phyloP scores from a whole-genome alignment of 2,113 vertebrate genomes.

The Lasiurus cinereus region DNA sequence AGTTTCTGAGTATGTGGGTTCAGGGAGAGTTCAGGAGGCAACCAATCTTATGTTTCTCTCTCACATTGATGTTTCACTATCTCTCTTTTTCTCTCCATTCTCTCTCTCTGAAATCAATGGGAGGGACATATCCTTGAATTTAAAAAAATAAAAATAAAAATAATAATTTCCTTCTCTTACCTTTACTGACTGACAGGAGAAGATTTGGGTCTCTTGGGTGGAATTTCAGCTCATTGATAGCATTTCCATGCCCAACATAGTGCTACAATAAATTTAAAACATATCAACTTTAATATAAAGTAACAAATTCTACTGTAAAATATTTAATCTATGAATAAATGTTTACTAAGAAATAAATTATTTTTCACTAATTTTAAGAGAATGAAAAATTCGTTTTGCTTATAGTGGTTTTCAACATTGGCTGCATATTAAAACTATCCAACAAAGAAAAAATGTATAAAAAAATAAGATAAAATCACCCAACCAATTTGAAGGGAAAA shows the following conservation, averaged over 20 bases:
- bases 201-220: slow-evolving; percentile 99
- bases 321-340: background rate
- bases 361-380: slow-evolving; percentile 40
- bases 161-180: slow-evolving; percentile 86
- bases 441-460: background rate
- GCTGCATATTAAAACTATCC: background rate
- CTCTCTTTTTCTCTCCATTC: background rate
- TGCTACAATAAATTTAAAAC: slow-evolving; percentile 91
- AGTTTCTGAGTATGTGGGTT: background rate
- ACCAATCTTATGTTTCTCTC: background rate
- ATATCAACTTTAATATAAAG: slow-evolving; percentile 72
- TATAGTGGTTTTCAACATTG: slow-evolving; percentile 3
- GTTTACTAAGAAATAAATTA: background rate
- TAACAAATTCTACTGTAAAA: background rate
- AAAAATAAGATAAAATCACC: background rate
- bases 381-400: slow-evolving; percentile 33
- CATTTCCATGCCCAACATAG: slow-evolving; percentile 98
- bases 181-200: slow-evolving; percentile 99
- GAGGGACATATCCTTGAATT: background rate
- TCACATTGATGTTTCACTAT: background rate
- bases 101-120: background rate
- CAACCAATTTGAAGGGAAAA: background rate
- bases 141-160: background rate
- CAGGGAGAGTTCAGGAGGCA: background rate
- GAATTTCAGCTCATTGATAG: slow-evolving; percentile 99